These are phyloP conservation scores for Timandra comae DNA, from an alignment of 2,888 invertebrate species.

Conservation along the genomic window DNA sequence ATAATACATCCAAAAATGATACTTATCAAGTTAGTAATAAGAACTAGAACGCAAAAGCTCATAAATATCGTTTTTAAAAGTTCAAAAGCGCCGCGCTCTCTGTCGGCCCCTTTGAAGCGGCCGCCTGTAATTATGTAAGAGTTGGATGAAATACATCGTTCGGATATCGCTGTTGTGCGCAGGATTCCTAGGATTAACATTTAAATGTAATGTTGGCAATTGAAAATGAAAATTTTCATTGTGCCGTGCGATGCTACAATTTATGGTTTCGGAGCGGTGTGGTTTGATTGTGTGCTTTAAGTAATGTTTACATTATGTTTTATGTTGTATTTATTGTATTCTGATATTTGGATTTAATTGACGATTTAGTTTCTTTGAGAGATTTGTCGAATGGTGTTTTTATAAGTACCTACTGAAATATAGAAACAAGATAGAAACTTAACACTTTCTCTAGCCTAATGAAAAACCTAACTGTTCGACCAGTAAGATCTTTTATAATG, in stretches of 20 bases:
- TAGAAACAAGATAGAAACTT: too few species aligned
- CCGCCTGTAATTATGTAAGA: conserved; percentile 68
- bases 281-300: too few species aligned
- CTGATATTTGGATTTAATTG: too few species aligned
- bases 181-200: conserved; percentile 47
- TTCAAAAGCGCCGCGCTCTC: conserved; percentile 65
- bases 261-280: too few species aligned
- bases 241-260: conserved; percentile 2
- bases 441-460: too few species aligned
- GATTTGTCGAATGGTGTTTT: too few species aligned
- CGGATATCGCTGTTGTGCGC: conserved; percentile 28
- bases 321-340: too few species aligned
- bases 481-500: too few species aligned
- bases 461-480: too few species aligned
- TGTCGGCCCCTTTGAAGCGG: conserved; percentile 66
- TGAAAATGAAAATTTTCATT: conserved; percentile 19
- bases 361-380: too few species aligned
- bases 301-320: too few species aligned
- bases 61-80: conserved; percentile 60
- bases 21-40: conserved; percentile 17
- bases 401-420: too few species aligned
- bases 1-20: conserved; percentile 14
- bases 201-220: conserved; percentile 18
- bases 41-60: conserved; percentile 18
- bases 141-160: conserved; percentile 38